phyloP scores from a whole-genome alignment of 2,888 invertebrate genomes.

The Microplitis manilae region DNA sequence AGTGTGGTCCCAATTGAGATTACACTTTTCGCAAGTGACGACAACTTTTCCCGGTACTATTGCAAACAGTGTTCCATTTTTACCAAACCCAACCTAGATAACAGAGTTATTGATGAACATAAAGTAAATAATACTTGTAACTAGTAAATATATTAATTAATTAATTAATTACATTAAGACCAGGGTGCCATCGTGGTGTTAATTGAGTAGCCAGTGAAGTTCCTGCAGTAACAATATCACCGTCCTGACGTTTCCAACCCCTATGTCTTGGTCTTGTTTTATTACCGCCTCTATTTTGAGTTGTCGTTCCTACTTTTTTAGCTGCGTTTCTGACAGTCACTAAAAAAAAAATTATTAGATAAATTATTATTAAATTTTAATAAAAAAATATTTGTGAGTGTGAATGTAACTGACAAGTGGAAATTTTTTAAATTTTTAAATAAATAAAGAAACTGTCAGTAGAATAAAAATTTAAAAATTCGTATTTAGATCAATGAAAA shows the following conservation, averaged over 20 bases:
- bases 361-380: background rate
- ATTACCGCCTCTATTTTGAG: constrained; percentile 77
- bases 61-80: constrained; percentile 86
- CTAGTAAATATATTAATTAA: constrained; percentile 15
- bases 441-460: too few relatives aligned
- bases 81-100: constrained; percentile 85
- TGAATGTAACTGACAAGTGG: too few relatives aligned
- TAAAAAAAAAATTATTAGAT: constrained; percentile 55
- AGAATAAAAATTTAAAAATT: background rate
- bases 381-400: background rate
- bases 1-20: constrained; percentile 84
- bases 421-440: too few relatives aligned
- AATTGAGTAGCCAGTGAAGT: constrained; percentile 81
- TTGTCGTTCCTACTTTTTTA: constrained; percentile 83
- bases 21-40: constrained; percentile 86
- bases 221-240: constrained; percentile 78
- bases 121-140: constrained; percentile 8
- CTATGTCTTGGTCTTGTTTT: constrained; percentile 83
- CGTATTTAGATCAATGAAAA: background rate
- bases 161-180: constrained; percentile 78
- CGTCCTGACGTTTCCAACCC: constrained; percentile 85
- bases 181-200: constrained; percentile 83
- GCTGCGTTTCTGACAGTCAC: constrained; percentile 77
- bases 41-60: constrained; percentile 84
- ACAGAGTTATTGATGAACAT: constrained; percentile 10